Conservation (phyloP, 2,797 vertebrate species). For the Paratrypauchen microcephalus region DNA sequence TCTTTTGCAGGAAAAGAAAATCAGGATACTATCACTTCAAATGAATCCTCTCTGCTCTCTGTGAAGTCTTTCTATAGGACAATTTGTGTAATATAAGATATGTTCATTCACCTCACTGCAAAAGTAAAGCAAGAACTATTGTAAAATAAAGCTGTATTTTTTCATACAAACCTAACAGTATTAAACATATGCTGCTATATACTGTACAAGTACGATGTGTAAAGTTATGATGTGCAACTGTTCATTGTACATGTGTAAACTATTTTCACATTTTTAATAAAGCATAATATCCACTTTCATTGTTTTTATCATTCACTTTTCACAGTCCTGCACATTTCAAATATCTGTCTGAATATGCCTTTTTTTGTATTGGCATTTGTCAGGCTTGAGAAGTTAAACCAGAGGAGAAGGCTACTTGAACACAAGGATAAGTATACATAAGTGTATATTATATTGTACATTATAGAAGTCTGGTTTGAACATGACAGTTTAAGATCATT, state of each 20-base stretch:
- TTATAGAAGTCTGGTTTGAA: too few species aligned
- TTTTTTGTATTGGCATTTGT: too few species aligned
- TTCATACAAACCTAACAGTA: conserved; percentile 86
- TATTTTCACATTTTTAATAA: conserved; percentile 84
- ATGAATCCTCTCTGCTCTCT: conserved; percentile 51
- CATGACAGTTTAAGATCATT: too few species aligned
- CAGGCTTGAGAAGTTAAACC: too few species aligned
- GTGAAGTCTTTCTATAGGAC: conserved; percentile 55
- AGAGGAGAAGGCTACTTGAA: too few species aligned
- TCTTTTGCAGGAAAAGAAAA: conserved; percentile 87
- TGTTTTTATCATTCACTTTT: neutral
- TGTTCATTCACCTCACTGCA: conserved; percentile 60
- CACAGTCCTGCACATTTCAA: neutral
- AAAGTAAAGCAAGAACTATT: conserved; percentile 78
- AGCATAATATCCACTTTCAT: conserved; percentile 71
- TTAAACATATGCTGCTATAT: conserved; percentile 85
- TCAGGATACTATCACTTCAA: conserved; percentile 86
- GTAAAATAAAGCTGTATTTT: conserved; percentile 94
- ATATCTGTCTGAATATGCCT: neutral
- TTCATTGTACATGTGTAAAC: conserved; percentile 84
- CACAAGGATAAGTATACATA: too few species aligned
- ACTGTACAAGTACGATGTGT: conserved; percentile 82
- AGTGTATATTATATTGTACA: too few species aligned
- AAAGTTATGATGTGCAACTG: conserved; percentile 81
- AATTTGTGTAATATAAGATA: conserved; percentile 61